These are phyloP conservation scores for Porites evermanni DNA, from an alignment of 92 coral and sea anemone genomes.

Conservation along the genomic window DNA sequence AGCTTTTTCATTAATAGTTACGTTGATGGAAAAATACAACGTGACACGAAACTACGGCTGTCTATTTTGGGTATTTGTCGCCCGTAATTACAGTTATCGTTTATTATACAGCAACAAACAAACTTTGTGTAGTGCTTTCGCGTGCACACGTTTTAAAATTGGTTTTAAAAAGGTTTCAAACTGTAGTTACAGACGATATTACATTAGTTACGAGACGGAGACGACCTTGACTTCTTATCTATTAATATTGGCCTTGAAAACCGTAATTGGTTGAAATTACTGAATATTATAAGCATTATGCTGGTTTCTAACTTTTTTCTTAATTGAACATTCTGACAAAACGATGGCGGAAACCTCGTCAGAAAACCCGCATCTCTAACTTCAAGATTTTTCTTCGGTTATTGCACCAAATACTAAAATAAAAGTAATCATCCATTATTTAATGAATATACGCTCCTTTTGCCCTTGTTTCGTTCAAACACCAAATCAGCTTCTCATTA, in stretches of 20 bases:
- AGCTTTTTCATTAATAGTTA: too few species aligned
- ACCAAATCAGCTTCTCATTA: background rate
- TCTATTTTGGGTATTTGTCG: too few species aligned
- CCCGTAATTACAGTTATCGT: too few species aligned
- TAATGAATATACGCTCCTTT: background rate
- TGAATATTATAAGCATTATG: background rate
- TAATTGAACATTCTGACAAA: background rate
- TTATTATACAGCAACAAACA: too few species aligned
- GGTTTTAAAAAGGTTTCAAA: background rate
- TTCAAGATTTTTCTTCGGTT: too few species aligned
- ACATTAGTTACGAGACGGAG: background rate
- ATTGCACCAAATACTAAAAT: background rate
- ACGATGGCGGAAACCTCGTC: background rate
- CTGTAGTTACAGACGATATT: background rate
- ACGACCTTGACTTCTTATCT: constrained; percentile 16
- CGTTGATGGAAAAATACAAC: too few species aligned
- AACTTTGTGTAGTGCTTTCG: too few species aligned
- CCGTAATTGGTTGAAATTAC: constrained; percentile 4
- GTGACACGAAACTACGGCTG: too few species aligned
- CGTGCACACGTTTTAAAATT: too few species aligned
- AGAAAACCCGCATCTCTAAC: too few species aligned
- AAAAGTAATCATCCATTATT: constrained; percentile 2
- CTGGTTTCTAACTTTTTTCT: background rate
- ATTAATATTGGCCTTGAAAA: background rate
- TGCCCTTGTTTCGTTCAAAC: background rate